Evolutionary conservation across 2,888 invertebrate species (phyloP), one percentile per base, ranked within the genome.

Genomic region (Eurytoma adleriae): DNA sequence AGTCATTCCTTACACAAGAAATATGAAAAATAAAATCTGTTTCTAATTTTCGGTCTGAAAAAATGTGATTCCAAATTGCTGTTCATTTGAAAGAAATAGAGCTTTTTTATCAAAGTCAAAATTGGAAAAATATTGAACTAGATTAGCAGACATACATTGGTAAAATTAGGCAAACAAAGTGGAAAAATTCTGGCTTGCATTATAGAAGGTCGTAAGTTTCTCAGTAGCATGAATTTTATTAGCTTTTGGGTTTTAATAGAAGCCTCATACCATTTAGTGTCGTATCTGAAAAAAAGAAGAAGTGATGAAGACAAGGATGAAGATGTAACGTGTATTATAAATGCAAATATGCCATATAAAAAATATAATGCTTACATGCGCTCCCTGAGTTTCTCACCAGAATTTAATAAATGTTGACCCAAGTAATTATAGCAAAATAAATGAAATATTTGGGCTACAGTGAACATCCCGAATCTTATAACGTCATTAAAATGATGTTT

Each of bases 211-310:
- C 27, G 20, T n/a, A 27, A 56, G 56, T 74, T 67, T 77, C 81
- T 70, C 54, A 77, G 5, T 10, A 81, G 3, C 62, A 81, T 74
- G 54, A 83, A 64, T 7, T 40, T 30, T 0, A 81, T 14, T 1
- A 81, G 50, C 30, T n/a, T 16, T 40, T 67, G 30, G 1, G 61
- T 64, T 67, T 70, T 79, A 2, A 20, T 13, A 18, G 78, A 71
- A 20, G 73, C 18, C 12, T 27, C 48, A 71, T 73, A 77, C 82
- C 82, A 82, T 16, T 67, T 52, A 16, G 77, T 52, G 50, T 74
- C 54, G 48, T 59, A 76, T 50, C 78, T 81, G 14, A 20, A 76
- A 76, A 24, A 4, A 70, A 64, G 10, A 2, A 20, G 48, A n/a
- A n/a, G n/a, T n/a, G n/a, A n/a, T n/a, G n/a, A n/a, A n/a, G n/a